Evolutionary conservation across 2,113 vertebrate species (phyloP), one percentile per base, ranked within the genome.

Genomic region (Oryzias curvinotus): DNA sequence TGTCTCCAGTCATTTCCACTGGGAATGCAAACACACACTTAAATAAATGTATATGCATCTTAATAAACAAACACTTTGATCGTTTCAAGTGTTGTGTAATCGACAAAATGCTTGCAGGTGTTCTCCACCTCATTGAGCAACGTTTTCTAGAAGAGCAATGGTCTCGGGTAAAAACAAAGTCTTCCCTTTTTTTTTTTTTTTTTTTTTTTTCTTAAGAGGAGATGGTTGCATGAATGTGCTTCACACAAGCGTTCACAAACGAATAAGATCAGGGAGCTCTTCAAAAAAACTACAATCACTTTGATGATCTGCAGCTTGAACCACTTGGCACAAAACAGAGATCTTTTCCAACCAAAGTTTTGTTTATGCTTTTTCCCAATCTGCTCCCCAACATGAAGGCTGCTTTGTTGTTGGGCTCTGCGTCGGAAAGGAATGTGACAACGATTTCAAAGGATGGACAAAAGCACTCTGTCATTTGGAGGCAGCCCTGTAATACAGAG

Each of bases 401-500:
- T 73, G 77, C 87, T 92, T 92, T 92, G 91, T 92, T 91, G 87
- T 85, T 87, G 85, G 87, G 86, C 87, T 88, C 71, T 78, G 88
- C 86, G 80, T 89, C 70, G 82, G 89, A 91, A 89, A 91, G 89
- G 91, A 92, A 92, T 92, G 90, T 89, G 88, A 89, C 87, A 74
- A 85, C 73, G 87, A 87, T 90, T 89, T 90, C 87, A 90, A 90
- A 91, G 85, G 75, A 76, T 57, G 88, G 84, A 92, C 90, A 92
- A 90, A 91, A 90, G 88, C 88, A 85, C 90, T 91, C 90, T 92
- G 89, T 92, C 87, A 91, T 91, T 91, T 90, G 76, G 82, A 80
- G 80, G 78, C 78, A 88, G 82, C 89, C 88, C 90, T 92, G 82
- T 89, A 91, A 92, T 91, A 89, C 75, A 43, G 58, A 55, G 83